Conservation (phyloP, 2,113 vertebrate species). For the Bufo bufo region DNA sequence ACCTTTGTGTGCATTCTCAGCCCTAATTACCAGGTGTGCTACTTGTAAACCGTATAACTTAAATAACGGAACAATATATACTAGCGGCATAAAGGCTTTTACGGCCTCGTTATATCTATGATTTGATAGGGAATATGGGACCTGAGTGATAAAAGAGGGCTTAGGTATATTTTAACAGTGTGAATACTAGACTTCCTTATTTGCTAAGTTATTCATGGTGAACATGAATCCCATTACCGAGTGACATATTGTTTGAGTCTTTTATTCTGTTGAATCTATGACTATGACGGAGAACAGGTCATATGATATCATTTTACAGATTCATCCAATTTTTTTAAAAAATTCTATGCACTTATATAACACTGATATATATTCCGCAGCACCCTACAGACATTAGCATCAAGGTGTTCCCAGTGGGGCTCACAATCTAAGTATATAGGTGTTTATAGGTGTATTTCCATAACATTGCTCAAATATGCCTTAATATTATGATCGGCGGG, state of each 20-base stretch:
- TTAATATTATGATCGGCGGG: no score
- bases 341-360: no score
- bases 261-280: not conserved
- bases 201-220: constrained; percentile 4
- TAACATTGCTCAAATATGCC: no score
- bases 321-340: no score
- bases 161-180: constrained; percentile 11
- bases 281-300: not conserved
- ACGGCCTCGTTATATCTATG: not conserved
- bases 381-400: no score
- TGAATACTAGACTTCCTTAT: constrained; percentile 9
- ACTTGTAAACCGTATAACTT: constrained; percentile 23
- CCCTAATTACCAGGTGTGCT: not conserved
- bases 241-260: not conserved
- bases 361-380: no score
- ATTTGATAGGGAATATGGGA: constrained; percentile 18
- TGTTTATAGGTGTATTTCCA: no score
- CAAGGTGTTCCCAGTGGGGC: no score
- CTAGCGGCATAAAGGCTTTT: not conserved
- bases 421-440: no score
- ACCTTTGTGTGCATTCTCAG: constrained; percentile 28
- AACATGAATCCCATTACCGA: not conserved
- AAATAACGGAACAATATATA: constrained; percentile 36
- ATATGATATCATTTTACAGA: no score
- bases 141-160: constrained; percentile 13